phyloP scores from a whole-genome alignment of 2,797 vertebrate genomes.

The Catostomus latipinnis region DNA sequence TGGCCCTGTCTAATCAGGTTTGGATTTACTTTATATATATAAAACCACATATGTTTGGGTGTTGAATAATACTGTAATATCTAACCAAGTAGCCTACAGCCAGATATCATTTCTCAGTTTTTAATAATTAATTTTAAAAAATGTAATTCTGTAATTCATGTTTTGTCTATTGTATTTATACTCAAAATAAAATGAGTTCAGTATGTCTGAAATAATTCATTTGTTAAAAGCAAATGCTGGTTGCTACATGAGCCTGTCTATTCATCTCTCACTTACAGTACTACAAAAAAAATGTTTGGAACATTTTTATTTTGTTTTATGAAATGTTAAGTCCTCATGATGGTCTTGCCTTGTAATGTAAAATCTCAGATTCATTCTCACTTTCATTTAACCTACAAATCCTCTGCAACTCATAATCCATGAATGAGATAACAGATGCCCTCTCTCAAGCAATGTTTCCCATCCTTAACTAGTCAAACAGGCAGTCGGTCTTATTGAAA shows the following conservation, averaged over 20 bases:
- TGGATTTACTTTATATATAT: conserved; percentile 1
- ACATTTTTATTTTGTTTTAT: background rate
- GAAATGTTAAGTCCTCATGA: conserved; percentile 8
- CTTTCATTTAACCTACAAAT: conserved; percentile 21
- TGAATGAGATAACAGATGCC: conserved; percentile 22
- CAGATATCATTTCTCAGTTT: background rate
- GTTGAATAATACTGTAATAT: background rate
- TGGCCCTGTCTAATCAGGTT: background rate
- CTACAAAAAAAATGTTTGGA: background rate
- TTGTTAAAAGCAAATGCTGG: background rate
- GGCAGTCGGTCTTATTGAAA: background rate
- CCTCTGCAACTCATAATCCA: background rate
- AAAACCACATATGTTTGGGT: background rate
- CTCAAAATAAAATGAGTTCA: background rate
- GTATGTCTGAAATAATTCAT: background rate
- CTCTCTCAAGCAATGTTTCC: background rate
- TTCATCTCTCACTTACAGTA: background rate
- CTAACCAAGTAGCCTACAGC: background rate
- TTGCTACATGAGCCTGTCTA: background rate
- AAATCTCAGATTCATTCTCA: conserved; percentile 2
- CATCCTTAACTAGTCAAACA: background rate
- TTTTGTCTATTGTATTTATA: background rate
- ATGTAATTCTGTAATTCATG: background rate
- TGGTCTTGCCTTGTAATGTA: background rate
- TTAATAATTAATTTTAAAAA: background rate